Conservation (phyloP, 2,113 vertebrate species). For the Ophiodon elongatus region DNA sequence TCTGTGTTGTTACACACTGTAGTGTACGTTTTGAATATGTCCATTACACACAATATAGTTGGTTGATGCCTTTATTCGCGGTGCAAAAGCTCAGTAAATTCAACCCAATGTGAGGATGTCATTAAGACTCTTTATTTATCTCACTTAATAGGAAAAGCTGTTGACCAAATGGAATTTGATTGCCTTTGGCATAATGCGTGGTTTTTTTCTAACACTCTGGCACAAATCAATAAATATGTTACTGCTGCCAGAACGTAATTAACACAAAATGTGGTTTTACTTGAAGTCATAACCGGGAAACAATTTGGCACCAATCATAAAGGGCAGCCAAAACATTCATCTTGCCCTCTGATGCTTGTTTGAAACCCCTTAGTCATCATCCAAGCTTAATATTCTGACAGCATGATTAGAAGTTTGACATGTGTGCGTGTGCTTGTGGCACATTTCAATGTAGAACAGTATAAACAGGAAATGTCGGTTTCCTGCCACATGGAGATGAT, state of each 20-base stretch:
- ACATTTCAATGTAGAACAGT: constrained; percentile 28
- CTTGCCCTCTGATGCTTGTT: background rate
- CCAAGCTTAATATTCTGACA: constrained; percentile 40
- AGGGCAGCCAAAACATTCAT: constrained; percentile 14
- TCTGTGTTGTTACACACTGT: background rate
- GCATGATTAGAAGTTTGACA: constrained; percentile 24
- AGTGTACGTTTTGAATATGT: background rate
- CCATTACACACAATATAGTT: background rate
- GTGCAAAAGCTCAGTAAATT: background rate
- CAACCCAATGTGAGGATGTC: background rate
- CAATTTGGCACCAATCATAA: constrained; percentile 30
- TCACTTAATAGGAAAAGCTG: constrained; percentile 13
- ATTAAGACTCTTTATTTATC: background rate
- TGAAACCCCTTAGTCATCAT: constrained; percentile 32
- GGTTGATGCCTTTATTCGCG: background rate
- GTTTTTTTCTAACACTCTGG: constrained; percentile 32
- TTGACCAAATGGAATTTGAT: background rate
- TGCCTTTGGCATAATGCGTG: too few species aligned
- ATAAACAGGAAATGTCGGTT: constrained; percentile 54
- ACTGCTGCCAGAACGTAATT: constrained; percentile 5
- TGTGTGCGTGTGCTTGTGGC: constrained; percentile 20
- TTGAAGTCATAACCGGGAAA: constrained; percentile 27
- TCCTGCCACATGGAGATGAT: constrained; percentile 50
- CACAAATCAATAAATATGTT: background rate
- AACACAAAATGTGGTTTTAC: constrained; percentile 8